Evolutionary conservation across 2,797 vertebrate species (phyloP), one percentile per base, ranked within the genome.

Genomic region (Pantherophis alleghaniensis): DNA sequence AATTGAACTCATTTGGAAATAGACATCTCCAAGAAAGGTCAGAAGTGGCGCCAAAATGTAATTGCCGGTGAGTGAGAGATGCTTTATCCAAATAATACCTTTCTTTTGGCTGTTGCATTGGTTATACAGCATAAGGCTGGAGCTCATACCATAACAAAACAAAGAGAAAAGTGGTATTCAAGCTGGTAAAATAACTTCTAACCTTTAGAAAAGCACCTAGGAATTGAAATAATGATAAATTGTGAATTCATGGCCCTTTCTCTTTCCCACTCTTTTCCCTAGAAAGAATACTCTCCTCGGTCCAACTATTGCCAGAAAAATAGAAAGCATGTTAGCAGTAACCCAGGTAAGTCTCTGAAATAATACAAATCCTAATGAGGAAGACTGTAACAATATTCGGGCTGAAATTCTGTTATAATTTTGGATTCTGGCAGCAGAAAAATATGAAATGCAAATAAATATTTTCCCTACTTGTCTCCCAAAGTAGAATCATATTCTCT

Each of bases 201-300:
- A 69, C 7, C 2, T 13, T 59, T 53, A 37, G 26, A n/a, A 11
- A 28, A 69, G 14, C 7, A n/a, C 0, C 0, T 89, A 87, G 9
- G 37, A 87, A 90, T 42, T 69, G 28, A 87, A 57, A 13, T 11
- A 60, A 60, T 60, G 28, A 74, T 74, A 55, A 88, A 74, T 56
- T 22, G 26, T 22, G 37, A 13, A 79, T 63, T 74, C 87, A 5
- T 74, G 14, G 90, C 20, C 53, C 1, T 93, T 26, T 93, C 55
- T 10, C 56, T 94, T 87, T 94, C 90, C 74, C 10, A 24, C 95
- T 92, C 95, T 95, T 95, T 91, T 94, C 96, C 95, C 94, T 97
- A 99, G 99, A 99, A 98, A 97, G 97, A 98, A 93, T 98, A 99
- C 96, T 98, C 97, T 95, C 96, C 98, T 53, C 97, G 96, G 92